Evolutionary conservation across 2,888 invertebrate species (phyloP).

Genomic region (Conus canariensis): DNA sequence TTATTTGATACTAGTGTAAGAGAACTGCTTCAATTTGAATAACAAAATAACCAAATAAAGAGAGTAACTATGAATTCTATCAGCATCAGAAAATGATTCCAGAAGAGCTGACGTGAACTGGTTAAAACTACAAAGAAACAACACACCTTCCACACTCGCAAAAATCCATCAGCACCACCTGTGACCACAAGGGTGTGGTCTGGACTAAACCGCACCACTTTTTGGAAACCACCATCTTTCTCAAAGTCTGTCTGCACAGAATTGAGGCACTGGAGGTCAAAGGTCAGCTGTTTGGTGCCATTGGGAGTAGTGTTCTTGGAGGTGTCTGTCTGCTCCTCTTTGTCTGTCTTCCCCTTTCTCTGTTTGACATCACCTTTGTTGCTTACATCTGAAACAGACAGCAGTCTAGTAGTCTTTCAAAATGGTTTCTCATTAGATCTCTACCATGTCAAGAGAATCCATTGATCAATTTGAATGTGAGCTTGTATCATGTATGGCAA

Average conservation of each 20-base stretch:
- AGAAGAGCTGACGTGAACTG: too few relatives aligned
- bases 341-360: conserved; percentile 53
- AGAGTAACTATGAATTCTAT: too few relatives aligned
- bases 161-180: conserved; percentile 92
- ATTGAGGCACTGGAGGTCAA: conserved; percentile 75
- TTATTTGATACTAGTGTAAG: too few relatives aligned
- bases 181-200: conserved; percentile 91
- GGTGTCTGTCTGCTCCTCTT: conserved; percentile 20
- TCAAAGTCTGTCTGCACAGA: conserved; percentile 77
- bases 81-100: too few relatives aligned
- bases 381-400: conserved; percentile 34
- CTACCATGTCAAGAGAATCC: too few relatives aligned
- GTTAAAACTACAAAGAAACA: too few relatives aligned
- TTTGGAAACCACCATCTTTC: conserved; percentile 89
- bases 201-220: conserved; percentile 89
- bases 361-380: conserved; percentile 44
- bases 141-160: conserved; percentile 88
- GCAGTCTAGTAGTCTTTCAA: too few relatives aligned
- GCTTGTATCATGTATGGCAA: too few relatives aligned
- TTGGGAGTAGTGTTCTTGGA: conserved; percentile 26
- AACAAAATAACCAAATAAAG: too few relatives aligned
- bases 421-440: too few relatives aligned
- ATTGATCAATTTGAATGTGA: too few relatives aligned
- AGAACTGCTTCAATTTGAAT: too few relatives aligned
- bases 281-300: conserved; percentile 71